Base-by-base conservation (phyloP, 1,140 invertebrate genomes). In the Papilio machaon region DNA sequence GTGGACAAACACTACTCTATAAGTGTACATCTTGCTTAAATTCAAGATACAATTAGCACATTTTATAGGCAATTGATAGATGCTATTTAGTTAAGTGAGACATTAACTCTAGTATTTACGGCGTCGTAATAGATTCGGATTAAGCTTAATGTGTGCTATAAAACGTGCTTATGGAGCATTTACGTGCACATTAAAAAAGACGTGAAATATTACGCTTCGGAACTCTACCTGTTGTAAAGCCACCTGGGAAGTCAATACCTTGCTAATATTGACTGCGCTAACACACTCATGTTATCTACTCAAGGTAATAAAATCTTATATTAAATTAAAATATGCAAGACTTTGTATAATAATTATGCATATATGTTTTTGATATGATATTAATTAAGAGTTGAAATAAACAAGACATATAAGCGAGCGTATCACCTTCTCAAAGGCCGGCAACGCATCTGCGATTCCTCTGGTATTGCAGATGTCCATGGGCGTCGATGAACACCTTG, bases 81-180 rank as follows among this genome's bases (percentile, higher is more conserved):
- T 67, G 58, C 54, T 38, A 46, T 79, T 79, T 79, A 43, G 58
- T 79, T 79, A 79, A 79, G 77, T 75, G 73, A 30, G 38, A 60
- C 76, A 35, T 60, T 79, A 64, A 79, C 77, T 79, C 58, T 79
- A 79, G 77, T 79, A 60, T 78, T 79, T 79, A 79, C 77, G 77
- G 58, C 58, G 17, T 79, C 77, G 77, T 79, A 79, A 79, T 79
- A 79, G 77, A 79, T 79, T 79, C 77, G 77, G 77, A 79, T 79
- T 79, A 79, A 79, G n/a, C 77, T 35, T 79, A 79, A 79, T 79
- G 77, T 79, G 58, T 64, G 77, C 77, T 35, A 38, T 79, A 79
- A 79, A 79, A 79, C 30, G 58, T 58, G 77, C 77, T 79, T 67
- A 79, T 64, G 54, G 77, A 79, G 54, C 77, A 43, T 79, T 79